These are phyloP conservation scores for Hirtodrosophila cameraria DNA, from an alignment of 2,888 invertebrate genomes.

Conservation along the genomic window DNA sequence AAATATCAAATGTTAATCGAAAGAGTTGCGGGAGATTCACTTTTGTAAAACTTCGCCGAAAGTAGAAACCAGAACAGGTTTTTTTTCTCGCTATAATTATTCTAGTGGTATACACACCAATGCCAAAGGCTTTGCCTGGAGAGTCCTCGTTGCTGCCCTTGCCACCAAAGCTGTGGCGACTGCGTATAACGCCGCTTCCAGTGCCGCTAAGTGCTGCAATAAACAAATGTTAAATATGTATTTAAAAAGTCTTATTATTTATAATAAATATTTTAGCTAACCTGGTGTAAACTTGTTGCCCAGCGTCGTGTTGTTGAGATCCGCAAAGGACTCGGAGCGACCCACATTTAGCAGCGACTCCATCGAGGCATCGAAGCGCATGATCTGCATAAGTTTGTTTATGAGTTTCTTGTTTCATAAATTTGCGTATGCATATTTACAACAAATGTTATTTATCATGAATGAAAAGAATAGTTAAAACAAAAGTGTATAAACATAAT, in stretches of 20 bases:
- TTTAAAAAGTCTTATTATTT: background rate
- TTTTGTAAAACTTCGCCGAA: no score
- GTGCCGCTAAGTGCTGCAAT: slow-evolving; percentile 65
- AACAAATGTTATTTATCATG: slow-evolving; percentile 57
- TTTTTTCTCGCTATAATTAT: background rate
- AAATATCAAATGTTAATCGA: no score
- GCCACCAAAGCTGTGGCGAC: slow-evolving; percentile 86
- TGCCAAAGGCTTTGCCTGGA: slow-evolving; percentile 91
- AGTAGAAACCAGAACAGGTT: no score
- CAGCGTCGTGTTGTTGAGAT: slow-evolving; percentile 88
- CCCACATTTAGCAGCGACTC: slow-evolving; percentile 90
- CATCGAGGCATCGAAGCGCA: slow-evolving; percentile 92
- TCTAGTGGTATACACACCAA: slow-evolving; percentile 86
- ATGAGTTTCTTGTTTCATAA: slow-evolving; percentile 76
- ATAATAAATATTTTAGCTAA: slow-evolving; percentile 23
- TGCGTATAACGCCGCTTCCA: slow-evolving; percentile 74
- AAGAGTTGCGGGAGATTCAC: no score
- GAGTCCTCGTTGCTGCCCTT: slow-evolving; percentile 86
- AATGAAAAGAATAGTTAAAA: slow-evolving; percentile 62
- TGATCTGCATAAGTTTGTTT: slow-evolving; percentile 86
- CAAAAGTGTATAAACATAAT: slow-evolving; percentile 36
- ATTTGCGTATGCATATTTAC: slow-evolving; percentile 45
- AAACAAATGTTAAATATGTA: slow-evolving; percentile 7
- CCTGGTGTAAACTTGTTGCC: slow-evolving; percentile 67
- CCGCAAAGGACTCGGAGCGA: slow-evolving; percentile 93